Percentiles rank a stretch among this genome's conserved stretches.
phyloP scores from a whole-genome alignment of 2,888 invertebrate species.

The Drosophila antonietae region DNA sequence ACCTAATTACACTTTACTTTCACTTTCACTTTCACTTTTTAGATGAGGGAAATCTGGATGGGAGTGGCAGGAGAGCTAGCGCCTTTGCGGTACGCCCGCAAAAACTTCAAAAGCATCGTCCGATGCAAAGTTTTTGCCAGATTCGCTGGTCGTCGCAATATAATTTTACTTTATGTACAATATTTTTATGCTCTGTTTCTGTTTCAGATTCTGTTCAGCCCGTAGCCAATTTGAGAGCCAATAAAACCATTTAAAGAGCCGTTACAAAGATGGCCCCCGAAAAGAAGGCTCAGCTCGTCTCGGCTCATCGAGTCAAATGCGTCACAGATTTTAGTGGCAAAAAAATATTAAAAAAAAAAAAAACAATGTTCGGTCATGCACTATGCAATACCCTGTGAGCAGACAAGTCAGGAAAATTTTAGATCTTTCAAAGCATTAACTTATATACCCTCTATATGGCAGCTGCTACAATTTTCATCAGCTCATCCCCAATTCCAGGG shows the following conservation, averaged over 20 bases:
- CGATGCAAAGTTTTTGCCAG: constrained; percentile 62
- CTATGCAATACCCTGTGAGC: constrained; percentile 8
- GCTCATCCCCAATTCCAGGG: not conserved
- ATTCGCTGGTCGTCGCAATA: constrained; percentile 65
- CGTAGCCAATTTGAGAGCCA: constrained; percentile 67
- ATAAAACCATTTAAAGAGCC: constrained; percentile 74
- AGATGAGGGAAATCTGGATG: not conserved
- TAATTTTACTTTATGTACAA: constrained; percentile 68
- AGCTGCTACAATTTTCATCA: not conserved
- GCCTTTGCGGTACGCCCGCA: constrained; percentile 26
- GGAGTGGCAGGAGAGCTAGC: not conserved
- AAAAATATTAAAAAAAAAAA: not conserved
- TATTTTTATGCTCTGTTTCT: constrained; percentile 31
- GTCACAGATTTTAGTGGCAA: constrained; percentile 50
- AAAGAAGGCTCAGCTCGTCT: constrained; percentile 11
- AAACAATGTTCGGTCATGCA: not conserved
- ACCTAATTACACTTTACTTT: constrained; percentile 78
- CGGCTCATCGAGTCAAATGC: constrained; percentile 44
- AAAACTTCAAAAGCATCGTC: constrained; percentile 73
- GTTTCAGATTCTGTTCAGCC: constrained; percentile 32
- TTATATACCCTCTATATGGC: not conserved
- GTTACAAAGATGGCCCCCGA: constrained; percentile 25
- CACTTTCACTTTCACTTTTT: constrained; percentile 58
- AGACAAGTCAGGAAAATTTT: not conserved
- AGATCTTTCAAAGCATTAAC: not conserved